A percentile compares a stretch with the other conserved stretches of the same genome.
Conservation (phyloP, 53 echinoderm and acorn worm genomes). For the Zoroaster sp. region DNA sequence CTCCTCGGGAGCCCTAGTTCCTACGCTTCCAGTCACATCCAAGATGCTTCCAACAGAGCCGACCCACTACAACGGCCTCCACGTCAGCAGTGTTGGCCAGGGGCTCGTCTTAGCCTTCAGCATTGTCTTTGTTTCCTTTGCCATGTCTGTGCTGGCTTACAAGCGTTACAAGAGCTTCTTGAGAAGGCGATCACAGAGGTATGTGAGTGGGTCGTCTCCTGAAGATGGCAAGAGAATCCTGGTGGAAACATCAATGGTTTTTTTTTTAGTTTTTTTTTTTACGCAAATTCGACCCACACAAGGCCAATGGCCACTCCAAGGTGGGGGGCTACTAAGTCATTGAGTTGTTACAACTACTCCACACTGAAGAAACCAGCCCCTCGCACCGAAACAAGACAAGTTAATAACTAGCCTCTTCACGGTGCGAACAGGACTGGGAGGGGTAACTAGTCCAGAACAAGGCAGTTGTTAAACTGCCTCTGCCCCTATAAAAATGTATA, state of each 20-base stretch:
- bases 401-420: too few relatives aligned
- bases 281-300: too few relatives aligned
- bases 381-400: too few relatives aligned
- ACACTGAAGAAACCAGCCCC: too few relatives aligned
- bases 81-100: conserved; percentile 52
- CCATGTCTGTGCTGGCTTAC: conserved; percentile 45
- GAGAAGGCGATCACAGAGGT: conserved; percentile 50
- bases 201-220: background rate
- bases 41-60: background rate
- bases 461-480: too few relatives aligned
- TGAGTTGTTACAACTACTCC: too few relatives aligned
- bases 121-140: conserved; percentile 18
- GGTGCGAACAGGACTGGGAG: too few relatives aligned
- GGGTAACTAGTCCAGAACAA: too few relatives aligned
- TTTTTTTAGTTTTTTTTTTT: background rate
- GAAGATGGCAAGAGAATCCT: background rate
- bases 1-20: background rate
- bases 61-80: conserved; percentile 28
- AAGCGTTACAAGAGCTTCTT: conserved; percentile 37
- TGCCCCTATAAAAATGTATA: too few relatives aligned
- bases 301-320: too few relatives aligned
- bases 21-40: conserved; percentile 5
- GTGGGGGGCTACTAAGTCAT: too few relatives aligned
- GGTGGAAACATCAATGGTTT: background rate
- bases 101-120: conserved; percentile 53